A percentile compares a stretch with the other conserved stretches of the same genome.
Evolutionary conservation across 2,113 vertebrate genomes (phyloP).

Genomic region (Erythrocercus mccallii): DNA sequence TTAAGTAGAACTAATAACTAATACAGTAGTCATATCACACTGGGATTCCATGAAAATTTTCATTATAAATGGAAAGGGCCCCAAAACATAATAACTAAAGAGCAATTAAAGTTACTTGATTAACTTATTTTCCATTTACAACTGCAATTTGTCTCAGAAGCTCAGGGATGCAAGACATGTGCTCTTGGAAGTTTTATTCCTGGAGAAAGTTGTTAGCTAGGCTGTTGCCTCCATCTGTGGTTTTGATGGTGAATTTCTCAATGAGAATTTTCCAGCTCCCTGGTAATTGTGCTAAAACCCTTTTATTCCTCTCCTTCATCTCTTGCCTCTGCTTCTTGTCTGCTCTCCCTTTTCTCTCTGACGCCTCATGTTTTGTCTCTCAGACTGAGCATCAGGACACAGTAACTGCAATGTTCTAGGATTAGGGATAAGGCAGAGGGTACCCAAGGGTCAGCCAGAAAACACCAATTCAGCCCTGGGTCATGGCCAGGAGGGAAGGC

Average conservation of each 20-base stretch:
- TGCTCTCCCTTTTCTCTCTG: background rate
- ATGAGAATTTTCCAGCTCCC: background rate
- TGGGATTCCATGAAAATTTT: background rate
- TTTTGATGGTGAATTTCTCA: background rate
- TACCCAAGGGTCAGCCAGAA: background rate
- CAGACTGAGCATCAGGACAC: background rate
- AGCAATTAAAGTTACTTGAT: background rate
- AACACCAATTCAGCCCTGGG: background rate
- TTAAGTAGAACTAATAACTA: background rate
- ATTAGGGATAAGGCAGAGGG: background rate
- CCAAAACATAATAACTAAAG: background rate
- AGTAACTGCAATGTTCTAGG: rapidly evolving
- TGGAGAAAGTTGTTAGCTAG: background rate
- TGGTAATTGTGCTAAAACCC: background rate
- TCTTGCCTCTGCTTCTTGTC: background rate
- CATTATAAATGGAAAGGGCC: background rate
- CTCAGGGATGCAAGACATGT: background rate
- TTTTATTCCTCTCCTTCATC: background rate
- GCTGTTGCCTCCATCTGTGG: background rate
- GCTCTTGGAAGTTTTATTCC: background rate
- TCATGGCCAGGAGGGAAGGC: background rate
- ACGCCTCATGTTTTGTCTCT: background rate
- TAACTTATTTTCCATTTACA: background rate
- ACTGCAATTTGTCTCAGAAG: background rate
- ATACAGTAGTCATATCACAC: background rate